Evolutionary conservation across 1,140 invertebrate species (phyloP).

Genomic region (Brachystomella parvula): DNA sequence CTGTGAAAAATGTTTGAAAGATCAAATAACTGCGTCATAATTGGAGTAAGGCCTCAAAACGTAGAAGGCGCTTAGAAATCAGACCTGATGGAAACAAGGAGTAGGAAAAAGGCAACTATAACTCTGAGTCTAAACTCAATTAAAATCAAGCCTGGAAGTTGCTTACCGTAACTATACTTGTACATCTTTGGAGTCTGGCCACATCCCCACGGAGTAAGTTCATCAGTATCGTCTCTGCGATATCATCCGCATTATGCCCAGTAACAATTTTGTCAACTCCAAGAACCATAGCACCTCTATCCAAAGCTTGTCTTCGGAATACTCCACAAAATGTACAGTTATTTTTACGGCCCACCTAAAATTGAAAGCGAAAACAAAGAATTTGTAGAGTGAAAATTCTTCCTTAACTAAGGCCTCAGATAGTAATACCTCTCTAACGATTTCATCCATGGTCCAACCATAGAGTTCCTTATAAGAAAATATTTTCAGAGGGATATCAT

Average conservation of each 20-base stretch:
- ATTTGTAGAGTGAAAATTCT: neutral
- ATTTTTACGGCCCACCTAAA: slow-evolving; percentile 86
- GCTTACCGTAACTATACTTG: slow-evolving; percentile 73
- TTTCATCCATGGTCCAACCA: slow-evolving; percentile 99
- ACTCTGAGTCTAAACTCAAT: too few relatives aligned
- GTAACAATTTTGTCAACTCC: slow-evolving; percentile 90
- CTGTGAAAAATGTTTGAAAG: slow-evolving; percentile 50
- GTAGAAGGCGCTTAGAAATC: neutral
- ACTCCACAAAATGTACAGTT: slow-evolving; percentile 99
- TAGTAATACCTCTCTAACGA: slow-evolving; percentile 63
- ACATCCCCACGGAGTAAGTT: slow-evolving; percentile 95
- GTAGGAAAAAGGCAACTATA: too few relatives aligned
- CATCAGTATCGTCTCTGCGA: slow-evolving; percentile 98
- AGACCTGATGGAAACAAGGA: neutral
- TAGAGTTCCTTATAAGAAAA: slow-evolving; percentile 97
- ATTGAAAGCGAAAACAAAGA: slow-evolving; percentile 8
- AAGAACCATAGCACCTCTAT: slow-evolving; percentile 79
- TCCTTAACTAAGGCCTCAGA: too few relatives aligned
- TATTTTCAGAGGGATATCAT: slow-evolving; percentile 88
- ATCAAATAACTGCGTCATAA: too few relatives aligned
- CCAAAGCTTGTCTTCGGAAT: slow-evolving; percentile 89
- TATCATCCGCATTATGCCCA: slow-evolving; percentile 99
- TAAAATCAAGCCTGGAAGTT: neutral
- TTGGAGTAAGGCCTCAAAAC: too few relatives aligned
- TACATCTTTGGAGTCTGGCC: slow-evolving; percentile 83